Evolutionary conservation across 2,888 invertebrate species (phyloP).

Genomic region (Ferrisia virgata): DNA sequence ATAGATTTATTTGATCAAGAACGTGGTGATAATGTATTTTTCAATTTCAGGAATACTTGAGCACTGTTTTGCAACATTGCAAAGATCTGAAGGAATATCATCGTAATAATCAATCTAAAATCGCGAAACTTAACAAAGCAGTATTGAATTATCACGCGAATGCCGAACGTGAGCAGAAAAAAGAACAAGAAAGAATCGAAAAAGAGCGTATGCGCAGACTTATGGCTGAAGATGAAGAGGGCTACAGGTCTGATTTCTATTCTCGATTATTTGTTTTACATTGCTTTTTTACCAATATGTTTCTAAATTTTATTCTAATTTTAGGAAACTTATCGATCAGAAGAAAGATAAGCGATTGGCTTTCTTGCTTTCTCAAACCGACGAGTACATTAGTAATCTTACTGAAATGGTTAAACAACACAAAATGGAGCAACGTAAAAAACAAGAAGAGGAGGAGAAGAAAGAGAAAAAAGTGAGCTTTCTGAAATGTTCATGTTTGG

Average conservation of each 20-base stretch:
- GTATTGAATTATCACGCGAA: constrained; percentile 96
- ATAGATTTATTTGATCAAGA: background rate
- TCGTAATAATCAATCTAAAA: constrained; percentile 81
- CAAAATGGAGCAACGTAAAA: constrained; percentile 86
- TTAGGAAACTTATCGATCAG: constrained; percentile 93
- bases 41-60: constrained; percentile 71
- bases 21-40: background rate
- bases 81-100: constrained; percentile 98
- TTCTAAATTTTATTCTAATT: background rate
- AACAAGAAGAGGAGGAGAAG: constrained; percentile 81
- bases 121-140: constrained; percentile 89
- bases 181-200: constrained; percentile 97
- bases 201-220: constrained; percentile 98
- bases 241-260: constrained; percentile 62
- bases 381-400: constrained; percentile 95
- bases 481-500: background rate
- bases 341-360: constrained; percentile 99
- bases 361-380: constrained; percentile 94
- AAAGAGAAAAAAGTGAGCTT: constrained; percentile 62
- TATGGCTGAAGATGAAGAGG: constrained; percentile 99
- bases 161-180: constrained; percentile 97
- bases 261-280: background rate
- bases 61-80: constrained; percentile 91
- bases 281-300: background rate
- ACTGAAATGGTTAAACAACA: constrained; percentile 97